Conservation (phyloP, 2,113 vertebrate species). For the Barnardius zonarius region DNA sequence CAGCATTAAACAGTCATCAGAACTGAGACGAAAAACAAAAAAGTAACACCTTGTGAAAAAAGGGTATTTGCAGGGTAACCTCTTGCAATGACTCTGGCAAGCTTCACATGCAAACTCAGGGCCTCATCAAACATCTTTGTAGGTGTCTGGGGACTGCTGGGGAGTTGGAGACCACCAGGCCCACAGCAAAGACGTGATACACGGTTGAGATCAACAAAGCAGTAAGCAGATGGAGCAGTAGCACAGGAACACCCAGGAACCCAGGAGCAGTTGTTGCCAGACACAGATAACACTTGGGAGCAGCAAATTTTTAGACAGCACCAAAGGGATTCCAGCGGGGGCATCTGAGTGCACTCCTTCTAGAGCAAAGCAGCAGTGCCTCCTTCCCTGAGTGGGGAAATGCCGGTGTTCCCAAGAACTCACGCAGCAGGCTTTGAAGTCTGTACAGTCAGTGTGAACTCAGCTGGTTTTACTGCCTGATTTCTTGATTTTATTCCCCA, state of each 20-base stretch:
- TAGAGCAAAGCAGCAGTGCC: background rate
- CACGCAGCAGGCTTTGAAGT: background rate
- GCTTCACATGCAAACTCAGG: background rate
- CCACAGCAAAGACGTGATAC: background rate
- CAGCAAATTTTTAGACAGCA: background rate
- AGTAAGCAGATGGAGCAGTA: background rate
- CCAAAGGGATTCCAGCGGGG: background rate
- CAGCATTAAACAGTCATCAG: background rate
- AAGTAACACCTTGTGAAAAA: background rate
- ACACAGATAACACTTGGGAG: background rate
- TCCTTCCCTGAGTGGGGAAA: background rate
- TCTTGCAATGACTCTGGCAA: background rate
- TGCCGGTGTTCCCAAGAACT: background rate
- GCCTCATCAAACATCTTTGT: background rate
- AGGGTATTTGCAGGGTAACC: background rate
- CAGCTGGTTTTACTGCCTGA: background rate
- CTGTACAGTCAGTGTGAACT: background rate
- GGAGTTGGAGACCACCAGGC: background rate
- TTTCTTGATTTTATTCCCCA: background rate
- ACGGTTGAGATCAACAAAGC: background rate
- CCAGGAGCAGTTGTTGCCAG: background rate
- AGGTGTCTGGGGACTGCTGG: background rate
- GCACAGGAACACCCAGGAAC: background rate
- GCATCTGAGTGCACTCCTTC: background rate
- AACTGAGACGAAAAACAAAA: background rate